These are phyloP conservation scores for Danio rerio DNA, from an alignment of 2,113 vertebrate genomes.

Conservation along the genomic window DNA sequence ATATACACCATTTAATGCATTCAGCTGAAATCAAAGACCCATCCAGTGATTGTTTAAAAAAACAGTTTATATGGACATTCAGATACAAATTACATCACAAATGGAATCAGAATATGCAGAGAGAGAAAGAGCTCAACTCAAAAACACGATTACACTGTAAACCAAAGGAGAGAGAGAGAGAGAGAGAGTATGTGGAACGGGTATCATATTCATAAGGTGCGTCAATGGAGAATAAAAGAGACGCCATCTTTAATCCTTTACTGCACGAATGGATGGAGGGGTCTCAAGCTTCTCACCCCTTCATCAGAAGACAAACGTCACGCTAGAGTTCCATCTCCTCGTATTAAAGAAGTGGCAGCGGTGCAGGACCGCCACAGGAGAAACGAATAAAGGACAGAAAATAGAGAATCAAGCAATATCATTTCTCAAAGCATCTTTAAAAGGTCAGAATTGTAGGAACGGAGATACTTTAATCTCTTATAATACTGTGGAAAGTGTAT, in stretches of 20 bases:
- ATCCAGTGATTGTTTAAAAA: slow-evolving; percentile 74
- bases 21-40: slow-evolving; percentile 28
- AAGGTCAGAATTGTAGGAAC: slow-evolving; percentile 35
- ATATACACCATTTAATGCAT: too few species aligned
- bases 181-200: slow-evolving; percentile 67
- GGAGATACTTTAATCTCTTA: slow-evolving; percentile 38
- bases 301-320: slow-evolving; percentile 23
- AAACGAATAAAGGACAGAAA: not conserved
- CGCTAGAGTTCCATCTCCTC: not conserved
- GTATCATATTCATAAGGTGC: slow-evolving; percentile 75
- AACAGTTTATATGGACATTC: slow-evolving; percentile 83
- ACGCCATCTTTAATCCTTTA: slow-evolving; percentile 31
- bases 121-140: slow-evolving; percentile 60
- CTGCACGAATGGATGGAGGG: slow-evolving; percentile 46
- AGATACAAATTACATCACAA: slow-evolving; percentile 76
- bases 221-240: slow-evolving; percentile 60
- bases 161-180: slow-evolving; percentile 63
- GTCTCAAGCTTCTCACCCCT: slow-evolving; percentile 7
- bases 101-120: slow-evolving; percentile 73
- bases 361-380: not conserved
- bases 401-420: not conserved
- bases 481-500: slow-evolving; percentile 60
- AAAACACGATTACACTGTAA: slow-evolving; percentile 67
- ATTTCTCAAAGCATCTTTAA: slow-evolving; percentile 30
- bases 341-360: not conserved